Percentiles rank a stretch among this genome's conserved stretches.
Conservation (phyloP, 1,140 invertebrate genomes). For the Lasaia peninsularis region DNA sequence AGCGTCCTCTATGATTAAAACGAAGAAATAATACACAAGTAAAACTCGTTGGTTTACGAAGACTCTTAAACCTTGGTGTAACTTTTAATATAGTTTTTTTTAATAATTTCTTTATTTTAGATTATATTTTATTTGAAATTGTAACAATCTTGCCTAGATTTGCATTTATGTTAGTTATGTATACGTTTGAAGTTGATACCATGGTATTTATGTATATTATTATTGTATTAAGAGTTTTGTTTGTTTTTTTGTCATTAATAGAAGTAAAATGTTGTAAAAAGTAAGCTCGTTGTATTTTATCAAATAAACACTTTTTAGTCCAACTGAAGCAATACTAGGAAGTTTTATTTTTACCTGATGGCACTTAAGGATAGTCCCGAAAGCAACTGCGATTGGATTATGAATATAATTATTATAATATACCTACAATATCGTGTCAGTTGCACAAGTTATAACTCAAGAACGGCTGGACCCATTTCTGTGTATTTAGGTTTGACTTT, state of each 20-base stretch:
- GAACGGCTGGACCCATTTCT: too few relatives aligned
- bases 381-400: too few relatives aligned
- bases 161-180: constrained; percentile 74
- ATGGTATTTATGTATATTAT: constrained; percentile 76
- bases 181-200: constrained; percentile 75
- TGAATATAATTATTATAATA: too few relatives aligned
- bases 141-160: constrained; percentile 72
- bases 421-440: too few relatives aligned
- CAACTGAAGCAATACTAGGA: constrained; percentile 71
- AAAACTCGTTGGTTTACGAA: not conserved
- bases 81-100: constrained; percentile 55
- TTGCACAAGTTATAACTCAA: too few relatives aligned
- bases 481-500: too few relatives aligned
- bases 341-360: constrained; percentile 53
- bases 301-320: constrained; percentile 78
- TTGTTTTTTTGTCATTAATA: constrained; percentile 76
- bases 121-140: constrained; percentile 61
- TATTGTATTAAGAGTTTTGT: constrained; percentile 76
- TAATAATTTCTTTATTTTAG: constrained; percentile 57
- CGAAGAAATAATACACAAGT: not conserved
- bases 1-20: not conserved
- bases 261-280: constrained; percentile 77
- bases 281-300: constrained; percentile 77
- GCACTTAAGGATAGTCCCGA: too few relatives aligned
- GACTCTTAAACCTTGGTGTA: constrained; percentile 43